Percentiles rank a stretch among this genome's conserved stretches.
phyloP scores from a whole-genome alignment of 2,113 vertebrate species.

The Urocitellus parryii region DNA sequence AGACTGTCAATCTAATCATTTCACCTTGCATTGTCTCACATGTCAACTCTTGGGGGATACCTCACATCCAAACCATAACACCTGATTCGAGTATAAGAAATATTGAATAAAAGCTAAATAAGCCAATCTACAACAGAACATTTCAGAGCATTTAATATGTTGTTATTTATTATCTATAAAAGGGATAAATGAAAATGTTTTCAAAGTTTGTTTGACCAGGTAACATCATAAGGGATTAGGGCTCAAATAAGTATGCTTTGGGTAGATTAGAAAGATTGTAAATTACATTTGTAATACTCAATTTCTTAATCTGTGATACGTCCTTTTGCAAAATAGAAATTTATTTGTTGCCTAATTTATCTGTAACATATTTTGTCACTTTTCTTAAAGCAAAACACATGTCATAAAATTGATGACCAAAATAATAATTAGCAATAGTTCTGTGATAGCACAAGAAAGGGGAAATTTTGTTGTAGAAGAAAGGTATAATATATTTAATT shows the following conservation, averaged over 20 bases:
- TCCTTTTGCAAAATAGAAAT: neutral
- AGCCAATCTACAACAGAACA: neutral
- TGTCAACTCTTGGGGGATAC: no score
- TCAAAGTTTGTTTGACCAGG: neutral
- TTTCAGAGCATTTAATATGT: neutral
- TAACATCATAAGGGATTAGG: neutral
- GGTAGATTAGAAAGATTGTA: neutral
- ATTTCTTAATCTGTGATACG: neutral
- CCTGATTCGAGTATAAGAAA: slow-evolving; percentile 20
- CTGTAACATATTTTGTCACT: slow-evolving; percentile 35
- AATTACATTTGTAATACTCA: neutral
- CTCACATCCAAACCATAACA: no score
- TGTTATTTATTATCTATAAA: slow-evolving; percentile 15
- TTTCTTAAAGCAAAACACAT: slow-evolving; percentile 42
- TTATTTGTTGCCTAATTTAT: slow-evolving; percentile 47
- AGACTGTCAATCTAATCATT: no score
- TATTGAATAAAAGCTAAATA: slow-evolving; percentile 23
- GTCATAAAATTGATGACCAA: slow-evolving; percentile 10
- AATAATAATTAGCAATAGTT: slow-evolving; percentile 22
- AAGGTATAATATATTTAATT: neutral
- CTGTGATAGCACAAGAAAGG: neutral
- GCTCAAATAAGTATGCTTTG: slow-evolving; percentile 5
- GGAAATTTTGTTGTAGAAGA: neutral
- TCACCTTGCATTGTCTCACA: no score
- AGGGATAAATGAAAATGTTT: slow-evolving; percentile 7